These are phyloP conservation scores for Pachyuromys duprasi DNA, from an alignment of 2,797 vertebrate genomes.

Conservation along the genomic window DNA sequence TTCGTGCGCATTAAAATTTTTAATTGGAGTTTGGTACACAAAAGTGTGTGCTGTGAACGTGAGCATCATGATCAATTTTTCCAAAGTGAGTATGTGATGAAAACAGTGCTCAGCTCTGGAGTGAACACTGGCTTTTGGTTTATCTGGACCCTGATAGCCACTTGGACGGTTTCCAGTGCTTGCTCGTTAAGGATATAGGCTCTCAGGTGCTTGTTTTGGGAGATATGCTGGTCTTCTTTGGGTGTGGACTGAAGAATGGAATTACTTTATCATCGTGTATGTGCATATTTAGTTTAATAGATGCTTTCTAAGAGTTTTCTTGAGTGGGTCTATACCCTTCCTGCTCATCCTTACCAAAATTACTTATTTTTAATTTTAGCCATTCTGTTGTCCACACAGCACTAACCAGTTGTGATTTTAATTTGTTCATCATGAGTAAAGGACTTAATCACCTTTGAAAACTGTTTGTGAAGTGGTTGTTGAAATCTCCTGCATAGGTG, in stretches of 20 bases:
- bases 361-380: constrained; percentile 1
- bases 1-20: background rate
- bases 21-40: background rate
- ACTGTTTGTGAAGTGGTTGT: background rate
- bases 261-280: background rate
- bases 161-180: background rate
- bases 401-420: background rate
- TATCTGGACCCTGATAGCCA: background rate
- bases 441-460: background rate
- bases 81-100: background rate
- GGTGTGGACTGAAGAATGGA: background rate
- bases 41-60: background rate
- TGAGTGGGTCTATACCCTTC: background rate
- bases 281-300: background rate
- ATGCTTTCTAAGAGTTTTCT: background rate
- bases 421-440: background rate
- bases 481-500: background rate
- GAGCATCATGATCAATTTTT: background rate
- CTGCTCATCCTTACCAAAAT: background rate
- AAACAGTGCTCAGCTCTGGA: background rate
- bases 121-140: background rate
- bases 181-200: background rate
- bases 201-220: background rate
- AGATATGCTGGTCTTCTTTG: background rate
- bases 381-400: background rate